A percentile compares a stretch with the other conserved stretches of the same genome.
These are phyloP conservation scores for Panthera tigris DNA, from an alignment of 2,113 vertebrate genomes.

Conservation along the genomic window DNA sequence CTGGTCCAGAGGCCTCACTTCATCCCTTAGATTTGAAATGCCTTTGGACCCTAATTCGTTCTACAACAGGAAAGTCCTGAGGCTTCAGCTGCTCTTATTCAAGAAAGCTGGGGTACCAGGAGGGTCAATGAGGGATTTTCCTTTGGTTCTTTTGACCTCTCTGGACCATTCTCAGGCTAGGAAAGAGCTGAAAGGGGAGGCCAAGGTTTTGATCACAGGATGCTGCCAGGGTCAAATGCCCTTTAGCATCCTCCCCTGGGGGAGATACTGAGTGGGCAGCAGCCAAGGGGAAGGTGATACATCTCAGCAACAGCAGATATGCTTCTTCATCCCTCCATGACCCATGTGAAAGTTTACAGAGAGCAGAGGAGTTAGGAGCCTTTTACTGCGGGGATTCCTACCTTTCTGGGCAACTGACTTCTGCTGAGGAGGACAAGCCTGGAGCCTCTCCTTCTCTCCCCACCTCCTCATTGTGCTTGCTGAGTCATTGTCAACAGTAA, in stretches of 20 bases:
- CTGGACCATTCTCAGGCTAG: neutral
- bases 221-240: neutral
- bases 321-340: neutral
- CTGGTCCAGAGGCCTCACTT: neutral
- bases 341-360: neutral
- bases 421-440: neutral
- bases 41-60: neutral
- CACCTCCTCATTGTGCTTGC: too few relatives aligned
- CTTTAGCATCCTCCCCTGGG: fast-evolving
- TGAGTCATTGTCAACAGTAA: neutral
- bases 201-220: neutral
- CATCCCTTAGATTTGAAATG: neutral
- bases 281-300: neutral
- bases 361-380: neutral
- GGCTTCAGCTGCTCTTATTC: neutral
- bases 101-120: neutral
- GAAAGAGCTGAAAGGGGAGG: neutral
- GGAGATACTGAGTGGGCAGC: neutral
- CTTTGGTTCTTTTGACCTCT: neutral
- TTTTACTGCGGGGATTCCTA: neutral
- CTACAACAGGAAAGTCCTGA: neutral
- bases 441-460: neutral
- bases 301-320: neutral
- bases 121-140: neutral
- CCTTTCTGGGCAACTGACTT: neutral